These are phyloP conservation scores for Polyodon spathula DNA, from an alignment of 2,113 vertebrate species.

Conservation along the genomic window DNA sequence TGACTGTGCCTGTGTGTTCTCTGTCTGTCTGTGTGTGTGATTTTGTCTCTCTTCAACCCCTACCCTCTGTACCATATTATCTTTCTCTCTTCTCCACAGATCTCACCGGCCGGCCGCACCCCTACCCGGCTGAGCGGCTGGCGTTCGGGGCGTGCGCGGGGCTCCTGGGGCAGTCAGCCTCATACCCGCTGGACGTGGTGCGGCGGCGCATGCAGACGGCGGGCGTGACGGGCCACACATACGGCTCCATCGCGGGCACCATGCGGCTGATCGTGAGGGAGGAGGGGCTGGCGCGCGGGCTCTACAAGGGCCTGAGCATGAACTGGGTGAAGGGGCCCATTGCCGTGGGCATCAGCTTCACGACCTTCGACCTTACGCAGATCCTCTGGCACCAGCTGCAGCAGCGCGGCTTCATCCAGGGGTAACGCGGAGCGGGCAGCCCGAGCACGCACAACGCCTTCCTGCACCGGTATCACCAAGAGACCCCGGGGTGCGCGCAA, in stretches of 20 bases:
- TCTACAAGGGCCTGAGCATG: constrained; percentile 98
- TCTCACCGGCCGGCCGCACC: constrained; percentile 64
- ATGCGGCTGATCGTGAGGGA: constrained; percentile 73
- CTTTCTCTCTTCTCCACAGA: constrained; percentile 47
- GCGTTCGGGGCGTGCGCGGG: constrained; percentile 87
- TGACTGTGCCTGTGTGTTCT: background rate
- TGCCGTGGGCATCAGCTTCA: constrained; percentile 95
- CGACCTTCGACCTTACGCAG: constrained; percentile 90
- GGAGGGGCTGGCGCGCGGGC: constrained; percentile 74
- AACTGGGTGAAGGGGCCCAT: constrained; percentile 98
- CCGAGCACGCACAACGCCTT: too few relatives aligned
- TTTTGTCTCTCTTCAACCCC: background rate
- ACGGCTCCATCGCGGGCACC: constrained; percentile 70
- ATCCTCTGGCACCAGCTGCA: constrained; percentile 76
- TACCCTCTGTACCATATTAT: background rate
- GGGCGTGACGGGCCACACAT: constrained; percentile 75
- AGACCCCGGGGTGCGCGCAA: too few relatives aligned
- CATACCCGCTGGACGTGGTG: constrained; percentile 93
- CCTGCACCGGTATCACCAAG: too few relatives aligned
- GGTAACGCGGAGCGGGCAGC: constrained; percentile 25
- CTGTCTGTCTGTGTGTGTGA: background rate
- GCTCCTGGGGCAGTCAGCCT: constrained; percentile 84
- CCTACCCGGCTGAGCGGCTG: constrained; percentile 76
- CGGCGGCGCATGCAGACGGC: constrained; percentile 95
- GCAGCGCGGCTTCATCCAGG: constrained; percentile 37